phyloP scores from a whole-genome alignment of 1,140 invertebrate genomes.

The Drosophila watanabei region DNA sequence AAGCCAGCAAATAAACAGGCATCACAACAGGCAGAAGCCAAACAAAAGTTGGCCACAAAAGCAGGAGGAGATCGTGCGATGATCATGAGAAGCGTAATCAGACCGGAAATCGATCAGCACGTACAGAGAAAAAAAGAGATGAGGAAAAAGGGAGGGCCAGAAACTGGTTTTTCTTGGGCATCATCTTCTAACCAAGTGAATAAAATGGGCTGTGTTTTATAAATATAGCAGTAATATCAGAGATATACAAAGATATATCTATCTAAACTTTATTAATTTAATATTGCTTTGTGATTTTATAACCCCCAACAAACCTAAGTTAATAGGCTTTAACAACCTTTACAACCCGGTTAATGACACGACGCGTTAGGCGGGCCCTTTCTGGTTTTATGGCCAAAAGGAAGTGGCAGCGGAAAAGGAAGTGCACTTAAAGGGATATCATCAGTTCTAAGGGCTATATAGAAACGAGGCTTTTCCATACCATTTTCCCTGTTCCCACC shows the following conservation, averaged over 20 bases:
- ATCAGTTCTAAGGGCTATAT: conserved; percentile 1
- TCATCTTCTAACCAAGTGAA: conserved; percentile 30
- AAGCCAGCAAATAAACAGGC: conserved; percentile 60
- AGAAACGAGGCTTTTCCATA: conserved; percentile 12
- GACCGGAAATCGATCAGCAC: conserved; percentile 85
- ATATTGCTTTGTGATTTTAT: background rate
- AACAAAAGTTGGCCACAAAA: conserved; percentile 65
- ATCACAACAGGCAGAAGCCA: conserved; percentile 51
- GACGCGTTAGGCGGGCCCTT: conserved; percentile 37
- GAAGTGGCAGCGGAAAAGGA: conserved; percentile 50
- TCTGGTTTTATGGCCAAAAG: conserved; percentile 27
- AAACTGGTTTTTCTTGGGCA: conserved; percentile 22
- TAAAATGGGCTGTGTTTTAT: conserved; percentile 34
- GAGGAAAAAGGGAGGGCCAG: conserved; percentile 12
- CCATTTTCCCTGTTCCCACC: conserved; percentile 16
- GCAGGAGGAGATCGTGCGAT: conserved; percentile 51
- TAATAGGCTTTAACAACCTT: background rate
- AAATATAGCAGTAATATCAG: background rate
- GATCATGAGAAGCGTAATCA: conserved; percentile 80
- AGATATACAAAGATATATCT: background rate
- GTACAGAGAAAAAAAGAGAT: conserved; percentile 57
- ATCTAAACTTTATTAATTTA: background rate
- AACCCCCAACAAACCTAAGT: background rate
- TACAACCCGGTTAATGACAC: conserved; percentile 30
- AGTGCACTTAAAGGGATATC: conserved; percentile 44